Percentiles rank a stretch among this genome's conserved stretches.
Evolutionary conservation across 2,888 invertebrate species (phyloP).

Genomic region (Mallateleia sp.): DNA sequence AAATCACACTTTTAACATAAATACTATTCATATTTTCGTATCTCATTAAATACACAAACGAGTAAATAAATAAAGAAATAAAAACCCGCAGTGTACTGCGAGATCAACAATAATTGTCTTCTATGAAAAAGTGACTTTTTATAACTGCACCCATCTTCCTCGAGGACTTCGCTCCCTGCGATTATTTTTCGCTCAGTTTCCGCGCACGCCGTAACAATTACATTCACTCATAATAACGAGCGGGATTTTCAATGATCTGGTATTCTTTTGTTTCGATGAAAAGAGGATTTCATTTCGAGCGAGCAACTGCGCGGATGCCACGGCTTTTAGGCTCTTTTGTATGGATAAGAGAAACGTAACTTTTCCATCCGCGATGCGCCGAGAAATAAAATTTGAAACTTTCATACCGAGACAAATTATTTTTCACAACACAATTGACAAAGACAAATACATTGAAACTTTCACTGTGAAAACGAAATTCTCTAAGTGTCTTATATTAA

Average conservation of each 20-base stretch:
- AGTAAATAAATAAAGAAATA: too few species aligned
- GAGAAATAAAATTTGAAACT: constrained; percentile 10
- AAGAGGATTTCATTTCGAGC: constrained; percentile 54
- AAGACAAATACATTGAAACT: too few species aligned
- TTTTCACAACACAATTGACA: not conserved
- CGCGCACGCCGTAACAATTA: constrained; percentile 57
- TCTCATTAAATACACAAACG: too few species aligned
- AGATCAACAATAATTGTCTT: too few species aligned
- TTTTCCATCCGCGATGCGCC: constrained; percentile 32
- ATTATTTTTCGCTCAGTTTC: constrained; percentile 52
- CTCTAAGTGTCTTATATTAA: too few species aligned
- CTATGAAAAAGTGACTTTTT: not conserved
- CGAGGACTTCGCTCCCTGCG: not conserved
- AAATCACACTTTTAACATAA: too few species aligned
- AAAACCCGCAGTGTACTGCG: too few species aligned
- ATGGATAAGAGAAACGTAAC: constrained; percentile 15
- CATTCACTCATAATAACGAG: constrained; percentile 59
- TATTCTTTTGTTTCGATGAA: constrained; percentile 57
- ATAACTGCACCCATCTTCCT: not conserved
- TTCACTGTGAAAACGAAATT: too few species aligned
- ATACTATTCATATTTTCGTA: too few species aligned
- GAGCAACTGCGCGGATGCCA: too few species aligned
- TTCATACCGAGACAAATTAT: not conserved
- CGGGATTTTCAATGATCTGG: constrained; percentile 65
- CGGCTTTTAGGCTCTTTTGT: too few species aligned